Conservation (phyloP, 2,888 invertebrate genomes). For the Athetis lepigone region DNA sequence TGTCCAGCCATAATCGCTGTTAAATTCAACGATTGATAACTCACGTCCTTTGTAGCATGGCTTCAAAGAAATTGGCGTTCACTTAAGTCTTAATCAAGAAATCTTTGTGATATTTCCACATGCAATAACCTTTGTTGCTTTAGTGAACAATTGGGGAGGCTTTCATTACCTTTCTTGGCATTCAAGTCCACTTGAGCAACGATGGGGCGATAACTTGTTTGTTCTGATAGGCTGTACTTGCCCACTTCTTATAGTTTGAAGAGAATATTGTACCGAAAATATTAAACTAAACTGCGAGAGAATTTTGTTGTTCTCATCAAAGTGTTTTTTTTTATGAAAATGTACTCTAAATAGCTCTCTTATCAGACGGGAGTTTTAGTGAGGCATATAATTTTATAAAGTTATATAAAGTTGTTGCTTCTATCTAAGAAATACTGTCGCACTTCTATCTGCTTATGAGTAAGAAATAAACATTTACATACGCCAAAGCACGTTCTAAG, state of each 20-base stretch:
- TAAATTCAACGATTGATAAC: constrained; percentile 49
- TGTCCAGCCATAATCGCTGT: constrained; percentile 48
- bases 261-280: not conserved
- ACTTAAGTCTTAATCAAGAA: constrained; percentile 54
- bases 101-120: constrained; percentile 58
- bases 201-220: constrained; percentile 28
- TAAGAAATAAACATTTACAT: no score
- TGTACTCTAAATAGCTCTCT: no score
- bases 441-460: no score
- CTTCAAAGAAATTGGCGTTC: constrained; percentile 44
- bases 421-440: no score
- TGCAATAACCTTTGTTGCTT: constrained; percentile 53
- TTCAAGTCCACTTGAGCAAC: constrained; percentile 24
- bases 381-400: no score
- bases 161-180: constrained; percentile 28
- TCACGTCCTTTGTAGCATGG: constrained; percentile 24
- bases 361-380: no score
- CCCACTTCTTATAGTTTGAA: constrained; percentile 5
- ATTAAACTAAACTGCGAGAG: not conserved
- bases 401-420: no score
- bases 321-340: no score
- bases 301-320: no score
- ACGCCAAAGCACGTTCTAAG: no score
- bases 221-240: constrained; percentile 1
- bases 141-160: constrained; percentile 28